Percentiles rank a stretch among this genome's conserved stretches.
Conservation (phyloP, 2,797 vertebrate genomes). For the Tachyglossus aculeatus region DNA sequence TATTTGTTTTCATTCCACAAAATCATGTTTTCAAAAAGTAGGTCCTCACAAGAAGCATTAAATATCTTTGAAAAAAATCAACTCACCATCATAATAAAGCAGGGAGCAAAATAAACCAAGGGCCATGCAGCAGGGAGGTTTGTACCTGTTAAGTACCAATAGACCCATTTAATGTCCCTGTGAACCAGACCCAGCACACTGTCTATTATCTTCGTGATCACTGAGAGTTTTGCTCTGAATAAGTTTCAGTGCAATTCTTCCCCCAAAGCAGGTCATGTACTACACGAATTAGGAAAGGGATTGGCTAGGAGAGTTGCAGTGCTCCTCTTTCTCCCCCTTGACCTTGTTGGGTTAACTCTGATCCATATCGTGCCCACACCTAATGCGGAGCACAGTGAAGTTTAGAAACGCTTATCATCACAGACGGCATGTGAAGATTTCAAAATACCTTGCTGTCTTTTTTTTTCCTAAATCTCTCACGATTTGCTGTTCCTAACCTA, state of each 20-base stretch:
- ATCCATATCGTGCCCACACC: too few relatives aligned
- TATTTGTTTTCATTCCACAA: not conserved
- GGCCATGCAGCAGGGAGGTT: not conserved
- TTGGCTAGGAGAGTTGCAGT: not conserved
- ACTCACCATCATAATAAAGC: not conserved
- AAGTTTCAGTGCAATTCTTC: not conserved
- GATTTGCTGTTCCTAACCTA: too few relatives aligned
- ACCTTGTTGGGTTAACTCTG: too few relatives aligned
- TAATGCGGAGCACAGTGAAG: too few relatives aligned
- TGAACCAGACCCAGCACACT: not conserved
- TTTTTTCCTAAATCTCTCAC: too few relatives aligned
- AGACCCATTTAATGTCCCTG: fast-evolving
- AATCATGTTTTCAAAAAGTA: slow-evolving; percentile 7
- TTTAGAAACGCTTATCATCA: too few relatives aligned
- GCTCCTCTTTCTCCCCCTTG: too few relatives aligned
- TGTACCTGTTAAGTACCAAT: not conserved
- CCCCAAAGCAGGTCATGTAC: not conserved
- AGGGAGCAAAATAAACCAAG: not conserved
- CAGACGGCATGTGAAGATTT: too few relatives aligned
- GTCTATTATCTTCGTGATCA: not conserved
- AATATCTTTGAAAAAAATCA: not conserved
- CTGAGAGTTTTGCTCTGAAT: not conserved
- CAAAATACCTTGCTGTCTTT: too few relatives aligned
- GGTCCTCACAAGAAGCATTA: not conserved
- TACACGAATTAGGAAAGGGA: not conserved